A percentile compares a stretch with the other conserved stretches of the same genome.
Conservation (phyloP, 2,888 invertebrate species). For the Eulithis testata region DNA sequence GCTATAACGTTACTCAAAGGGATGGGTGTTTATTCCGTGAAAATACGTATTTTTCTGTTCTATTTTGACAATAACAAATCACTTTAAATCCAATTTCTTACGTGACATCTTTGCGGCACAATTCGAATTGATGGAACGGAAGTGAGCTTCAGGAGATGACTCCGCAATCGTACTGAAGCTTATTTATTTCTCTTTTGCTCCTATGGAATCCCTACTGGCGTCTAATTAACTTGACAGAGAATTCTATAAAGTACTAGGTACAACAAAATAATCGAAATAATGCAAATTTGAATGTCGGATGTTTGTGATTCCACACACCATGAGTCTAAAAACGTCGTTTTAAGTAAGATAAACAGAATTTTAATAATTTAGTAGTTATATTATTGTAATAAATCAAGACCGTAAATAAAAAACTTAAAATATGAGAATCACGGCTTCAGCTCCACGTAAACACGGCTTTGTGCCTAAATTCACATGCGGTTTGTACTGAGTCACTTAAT, state of each 20-base stretch:
- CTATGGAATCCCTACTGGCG: neutral
- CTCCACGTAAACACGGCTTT: constrained; percentile 53
- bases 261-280: too few species aligned
- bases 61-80: constrained; percentile 39
- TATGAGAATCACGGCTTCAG: constrained; percentile 50
- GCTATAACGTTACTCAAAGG: constrained; percentile 5
- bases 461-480: constrained; percentile 63
- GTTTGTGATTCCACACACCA: too few species aligned
- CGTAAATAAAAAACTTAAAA: constrained; percentile 8
- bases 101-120: constrained; percentile 36
- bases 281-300: too few species aligned
- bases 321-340: too few species aligned
- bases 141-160: constrained; percentile 27
- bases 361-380: neutral
- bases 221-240: neutral
- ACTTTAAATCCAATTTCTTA: constrained; percentile 40
- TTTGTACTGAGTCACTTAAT: constrained; percentile 62
- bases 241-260: neutral
- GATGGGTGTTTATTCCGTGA: constrained; percentile 24
- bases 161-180: constrained; percentile 14
- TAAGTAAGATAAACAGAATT: neutral
- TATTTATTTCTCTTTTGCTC: constrained; percentile 20
- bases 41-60: constrained; percentile 20
- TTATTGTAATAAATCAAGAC: neutral
- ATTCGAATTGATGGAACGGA: constrained; percentile 34